Percentiles rank a stretch among this genome's conserved stretches.
phyloP scores from a whole-genome alignment of 2,888 invertebrate species.

The Cheilosia soror region DNA sequence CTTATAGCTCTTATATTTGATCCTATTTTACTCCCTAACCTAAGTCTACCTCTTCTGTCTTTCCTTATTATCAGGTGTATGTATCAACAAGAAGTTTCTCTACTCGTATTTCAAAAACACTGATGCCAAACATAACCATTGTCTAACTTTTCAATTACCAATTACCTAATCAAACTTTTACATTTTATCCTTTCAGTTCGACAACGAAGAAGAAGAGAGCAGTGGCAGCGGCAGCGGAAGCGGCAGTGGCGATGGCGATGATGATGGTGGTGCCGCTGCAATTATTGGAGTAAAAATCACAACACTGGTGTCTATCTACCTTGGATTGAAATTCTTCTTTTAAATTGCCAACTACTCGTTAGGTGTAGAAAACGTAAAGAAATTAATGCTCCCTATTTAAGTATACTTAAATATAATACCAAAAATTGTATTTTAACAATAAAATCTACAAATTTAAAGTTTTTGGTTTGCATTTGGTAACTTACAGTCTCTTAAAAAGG shows the following conservation, averaged over 20 bases:
- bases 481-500: not conserved
- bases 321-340: slow-evolving; percentile 30
- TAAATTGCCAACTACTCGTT: not conserved
- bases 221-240: slow-evolving; percentile 1
- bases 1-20: too few species aligned
- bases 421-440: slow-evolving; percentile 21
- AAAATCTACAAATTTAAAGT: slow-evolving; percentile 22
- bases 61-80: too few species aligned
- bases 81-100: too few species aligned
- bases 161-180: too few species aligned
- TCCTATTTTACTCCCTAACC: too few species aligned
- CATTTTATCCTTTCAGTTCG: slow-evolving; percentile 30
- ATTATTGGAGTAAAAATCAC: slow-evolving; percentile 36
- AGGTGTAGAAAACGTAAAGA: not conserved
- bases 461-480: not conserved
- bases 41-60: too few species aligned
- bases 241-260: not conserved
- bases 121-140: too few species aligned
- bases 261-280: slow-evolving; percentile 29
- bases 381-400: slow-evolving; percentile 19
- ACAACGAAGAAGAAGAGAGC: slow-evolving; percentile 21
- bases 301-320: slow-evolving; percentile 28
- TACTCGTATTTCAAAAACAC: too few species aligned
- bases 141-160: not conserved
- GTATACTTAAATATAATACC: slow-evolving; percentile 5